phyloP scores from a whole-genome alignment of 2,888 invertebrate species.

The Pasiphila rectangulata region DNA sequence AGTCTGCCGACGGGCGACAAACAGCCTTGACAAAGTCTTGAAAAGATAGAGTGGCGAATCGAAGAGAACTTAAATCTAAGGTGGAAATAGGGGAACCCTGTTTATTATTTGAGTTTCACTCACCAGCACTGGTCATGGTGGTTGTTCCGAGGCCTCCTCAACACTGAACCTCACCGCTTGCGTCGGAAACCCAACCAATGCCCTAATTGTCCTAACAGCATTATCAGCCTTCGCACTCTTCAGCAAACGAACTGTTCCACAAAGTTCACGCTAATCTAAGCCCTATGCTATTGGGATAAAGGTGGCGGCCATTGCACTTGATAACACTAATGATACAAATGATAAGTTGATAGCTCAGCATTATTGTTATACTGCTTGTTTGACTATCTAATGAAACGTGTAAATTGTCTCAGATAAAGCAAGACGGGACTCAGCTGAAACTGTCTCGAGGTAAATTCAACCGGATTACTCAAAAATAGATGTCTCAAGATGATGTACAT shows the following conservation, averaged over 20 bases:
- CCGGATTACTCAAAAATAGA: too few species aligned
- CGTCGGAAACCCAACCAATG: slow-evolving; percentile 27
- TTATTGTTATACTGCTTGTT: slow-evolving; percentile 20
- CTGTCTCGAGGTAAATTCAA: too few species aligned
- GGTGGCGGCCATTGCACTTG: neutral
- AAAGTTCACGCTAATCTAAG: too few species aligned
- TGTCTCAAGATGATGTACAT: too few species aligned
- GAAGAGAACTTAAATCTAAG: too few species aligned
- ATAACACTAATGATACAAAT: slow-evolving; percentile 9
- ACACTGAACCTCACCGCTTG: slow-evolving; percentile 16
- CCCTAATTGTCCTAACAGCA: slow-evolving; percentile 32
- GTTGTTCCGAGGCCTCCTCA: neutral
- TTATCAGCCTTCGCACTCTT: slow-evolving; percentile 27
- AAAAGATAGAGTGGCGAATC: too few species aligned
- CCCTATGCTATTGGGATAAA: slow-evolving; percentile 9
- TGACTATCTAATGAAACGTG: slow-evolving; percentile 3
- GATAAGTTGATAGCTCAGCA: slow-evolving; percentile 24
- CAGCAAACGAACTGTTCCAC: too few species aligned
- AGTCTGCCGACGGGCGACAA: too few species aligned
- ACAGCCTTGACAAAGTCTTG: too few species aligned
- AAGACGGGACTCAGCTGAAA: neutral
- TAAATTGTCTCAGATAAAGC: neutral
- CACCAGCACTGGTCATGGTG: slow-evolving; percentile 12
- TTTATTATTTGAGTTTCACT: too few species aligned
- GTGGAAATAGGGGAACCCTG: too few species aligned